Evolutionary conservation across 2,113 vertebrate species (phyloP).

Genomic region (Pteropus alecto): DNA sequence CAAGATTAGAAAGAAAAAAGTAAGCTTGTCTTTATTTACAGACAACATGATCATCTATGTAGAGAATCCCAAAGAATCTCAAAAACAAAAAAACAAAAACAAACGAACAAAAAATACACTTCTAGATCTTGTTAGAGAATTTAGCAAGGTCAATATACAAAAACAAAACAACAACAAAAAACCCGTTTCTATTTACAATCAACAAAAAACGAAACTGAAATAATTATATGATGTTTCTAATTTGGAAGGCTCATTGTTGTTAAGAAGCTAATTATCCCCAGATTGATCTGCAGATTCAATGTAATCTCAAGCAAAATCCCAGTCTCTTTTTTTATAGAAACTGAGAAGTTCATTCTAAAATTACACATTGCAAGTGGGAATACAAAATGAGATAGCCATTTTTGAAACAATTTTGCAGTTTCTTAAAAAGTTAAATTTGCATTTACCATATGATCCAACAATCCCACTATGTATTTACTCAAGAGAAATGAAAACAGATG

Average conservation of each 20-base stretch:
- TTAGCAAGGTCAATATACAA: not conserved
- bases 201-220: not conserved
- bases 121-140: not conserved
- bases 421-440: conserved; percentile 31
- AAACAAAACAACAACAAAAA: not conserved
- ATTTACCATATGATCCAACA: not conserved
- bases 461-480: not conserved
- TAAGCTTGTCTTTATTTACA: not conserved
- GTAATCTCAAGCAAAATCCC: not conserved
- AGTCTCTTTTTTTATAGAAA: not conserved
- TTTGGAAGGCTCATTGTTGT: not conserved
- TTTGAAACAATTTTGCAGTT: not conserved
- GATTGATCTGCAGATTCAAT: not conserved
- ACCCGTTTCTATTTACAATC: not conserved
- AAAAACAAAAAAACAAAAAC: not conserved
- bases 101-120: not conserved
- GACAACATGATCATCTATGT: not conserved
- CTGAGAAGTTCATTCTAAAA: not conserved
- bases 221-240: not conserved
- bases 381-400: not conserved
- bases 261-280: not conserved
- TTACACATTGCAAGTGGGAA: not conserved
- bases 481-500: not conserved
- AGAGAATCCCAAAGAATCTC: not conserved
- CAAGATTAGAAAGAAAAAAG: not conserved